These are phyloP conservation scores for Ornithoptera alexandrae DNA, from an alignment of 2,888 invertebrate genomes.

Conservation along the genomic window DNA sequence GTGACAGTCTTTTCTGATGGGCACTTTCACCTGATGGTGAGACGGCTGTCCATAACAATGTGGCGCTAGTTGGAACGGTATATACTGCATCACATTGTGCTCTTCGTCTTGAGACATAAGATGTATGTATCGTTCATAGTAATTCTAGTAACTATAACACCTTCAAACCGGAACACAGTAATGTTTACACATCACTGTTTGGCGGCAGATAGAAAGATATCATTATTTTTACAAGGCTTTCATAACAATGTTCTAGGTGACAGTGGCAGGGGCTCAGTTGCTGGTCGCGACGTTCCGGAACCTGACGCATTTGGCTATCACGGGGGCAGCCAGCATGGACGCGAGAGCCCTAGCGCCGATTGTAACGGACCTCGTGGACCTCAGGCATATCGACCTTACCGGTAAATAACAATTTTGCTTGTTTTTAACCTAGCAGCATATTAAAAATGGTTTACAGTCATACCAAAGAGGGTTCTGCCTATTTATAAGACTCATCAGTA, in stretches of 20 bases:
- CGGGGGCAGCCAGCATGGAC: constrained; percentile 86
- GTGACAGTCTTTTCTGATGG: too few relatives aligned
- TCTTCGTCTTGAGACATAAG: too few relatives aligned
- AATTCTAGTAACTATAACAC: too few relatives aligned
- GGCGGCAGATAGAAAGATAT: neutral
- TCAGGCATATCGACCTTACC: constrained; percentile 92
- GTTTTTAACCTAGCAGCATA: neutral
- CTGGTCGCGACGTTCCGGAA: constrained; percentile 90
- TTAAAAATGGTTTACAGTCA: neutral
- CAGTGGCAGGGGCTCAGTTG: constrained; percentile 87
- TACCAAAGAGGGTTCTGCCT: too few relatives aligned
- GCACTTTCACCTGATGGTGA: too few relatives aligned
- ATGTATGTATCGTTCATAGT: too few relatives aligned
- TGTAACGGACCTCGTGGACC: constrained; percentile 87
- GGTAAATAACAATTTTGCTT: constrained; percentile 70
- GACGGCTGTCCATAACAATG: too few relatives aligned
- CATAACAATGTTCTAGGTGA: constrained; percentile 68
- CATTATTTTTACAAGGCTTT: neutral
- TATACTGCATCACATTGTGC: too few relatives aligned
- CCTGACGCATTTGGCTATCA: constrained; percentile 88
- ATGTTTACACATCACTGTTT: too few relatives aligned
- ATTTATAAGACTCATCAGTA: too few relatives aligned
- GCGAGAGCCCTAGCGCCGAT: constrained; percentile 89
- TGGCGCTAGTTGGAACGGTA: too few relatives aligned
- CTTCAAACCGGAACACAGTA: too few relatives aligned